Evolutionary conservation across 1,140 invertebrate species (phyloP), one percentile per base, ranked within the genome.

Genomic region (Drosophila orena): DNA sequence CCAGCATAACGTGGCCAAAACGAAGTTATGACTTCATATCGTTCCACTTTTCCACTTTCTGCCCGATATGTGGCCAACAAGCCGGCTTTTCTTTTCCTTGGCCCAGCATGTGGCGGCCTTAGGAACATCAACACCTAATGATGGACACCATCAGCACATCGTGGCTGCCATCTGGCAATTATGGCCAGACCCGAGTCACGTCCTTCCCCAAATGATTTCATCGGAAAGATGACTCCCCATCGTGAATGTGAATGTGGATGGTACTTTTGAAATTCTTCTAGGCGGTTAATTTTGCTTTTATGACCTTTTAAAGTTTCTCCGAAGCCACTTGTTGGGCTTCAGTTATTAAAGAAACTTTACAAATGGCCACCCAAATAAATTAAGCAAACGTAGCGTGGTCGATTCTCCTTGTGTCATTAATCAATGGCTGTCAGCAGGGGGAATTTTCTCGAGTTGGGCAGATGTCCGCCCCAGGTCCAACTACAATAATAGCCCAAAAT

Each of bases 161-260:
- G 62, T 72, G 62, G 55, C 65, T 40, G 68, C 44, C 52, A 58
- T 71, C 43, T 59, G 74, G 77, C 81, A 85, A 85, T 85, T 85
- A 85, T 81, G 68, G 77, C 73, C 66, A 81, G 77, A 53, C 81
- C 40, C 74, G 43, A 78, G 81, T 85, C 81, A 85, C 81, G 81
- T 86, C 59, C 81, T 76, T 70, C 53, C 56, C 59, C 30, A 77
- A 85, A 80, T 78, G 73, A 77, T 85, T 85, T 85, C 73, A 85
- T 85, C 83, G 68, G 62, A 43, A 42, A 46, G 38, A 30, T 30
- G 30, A 30, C 56, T 53, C 35, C 61, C 59, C 77, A 44, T 12
- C 11, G 15, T 43, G 7, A 17, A 17, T 43, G 42, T n/a, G 40
- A 42, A 53, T 40, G 56, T 42, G 34, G 57, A 55, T 44, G 57